These are phyloP conservation scores for Gymnoscelis rufifasciata DNA, from an alignment of 2,888 invertebrate genomes.

Conservation along the genomic window DNA sequence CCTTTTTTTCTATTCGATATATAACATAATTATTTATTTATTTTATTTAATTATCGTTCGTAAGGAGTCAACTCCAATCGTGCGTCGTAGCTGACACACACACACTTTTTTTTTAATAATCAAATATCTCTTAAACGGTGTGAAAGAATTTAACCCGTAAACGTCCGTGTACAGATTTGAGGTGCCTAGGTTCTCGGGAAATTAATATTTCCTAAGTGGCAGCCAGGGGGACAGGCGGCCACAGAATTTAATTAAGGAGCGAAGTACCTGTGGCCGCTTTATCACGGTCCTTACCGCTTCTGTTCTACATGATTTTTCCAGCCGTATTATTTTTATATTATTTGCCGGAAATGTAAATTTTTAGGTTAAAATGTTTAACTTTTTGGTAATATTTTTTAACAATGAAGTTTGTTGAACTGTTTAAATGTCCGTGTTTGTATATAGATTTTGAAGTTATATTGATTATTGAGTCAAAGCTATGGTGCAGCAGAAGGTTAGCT, in stretches of 20 bases:
- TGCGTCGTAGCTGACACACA: no score
- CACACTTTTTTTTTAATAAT: no score
- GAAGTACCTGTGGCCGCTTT: slow-evolving; percentile 37
- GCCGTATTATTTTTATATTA: not conserved
- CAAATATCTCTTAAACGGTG: not conserved
- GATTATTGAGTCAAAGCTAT: no score
- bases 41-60: no score
- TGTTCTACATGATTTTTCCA: slow-evolving; percentile 23
- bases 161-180: slow-evolving; percentile 19
- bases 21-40: no score
- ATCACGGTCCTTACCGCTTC: slow-evolving; percentile 26
- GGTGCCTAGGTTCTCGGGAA: slow-evolving; percentile 34
- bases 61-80: no score
- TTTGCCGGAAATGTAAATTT: not conserved
- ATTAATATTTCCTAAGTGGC: slow-evolving; percentile 50
- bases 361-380: not conserved
- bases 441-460: no score
- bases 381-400: not conserved
- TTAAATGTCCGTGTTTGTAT: no score
- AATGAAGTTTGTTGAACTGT: not conserved
- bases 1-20: no score
- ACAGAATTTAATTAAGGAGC: slow-evolving; percentile 44
- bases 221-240: slow-evolving; percentile 29
- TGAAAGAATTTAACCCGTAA: slow-evolving; percentile 11
- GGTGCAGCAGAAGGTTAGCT: no score